Conservation (phyloP, 1,140 invertebrate species). For the Caerostris extrusa region DNA sequence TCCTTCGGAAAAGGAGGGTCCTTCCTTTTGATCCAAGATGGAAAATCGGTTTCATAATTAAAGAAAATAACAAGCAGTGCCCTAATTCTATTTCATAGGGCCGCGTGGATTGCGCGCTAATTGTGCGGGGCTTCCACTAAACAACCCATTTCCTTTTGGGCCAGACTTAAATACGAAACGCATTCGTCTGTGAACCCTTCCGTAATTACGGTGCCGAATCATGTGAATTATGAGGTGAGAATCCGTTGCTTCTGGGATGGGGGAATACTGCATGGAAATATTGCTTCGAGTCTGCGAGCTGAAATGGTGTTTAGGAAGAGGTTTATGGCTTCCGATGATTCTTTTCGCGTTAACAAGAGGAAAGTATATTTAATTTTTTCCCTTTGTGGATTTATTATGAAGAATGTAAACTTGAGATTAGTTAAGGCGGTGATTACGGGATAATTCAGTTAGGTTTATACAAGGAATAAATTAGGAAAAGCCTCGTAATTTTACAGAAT, state of each 20-base stretch:
- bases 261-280: background rate
- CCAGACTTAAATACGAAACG: background rate
- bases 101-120: background rate
- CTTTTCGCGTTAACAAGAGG: background rate
- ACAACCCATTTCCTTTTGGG: background rate
- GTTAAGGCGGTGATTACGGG: too few species aligned
- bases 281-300: background rate
- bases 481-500: too few species aligned
- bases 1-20: too few species aligned
- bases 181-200: slow-evolving; percentile 38
- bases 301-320: background rate
- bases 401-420: too few species aligned
- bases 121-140: slow-evolving; percentile 17
- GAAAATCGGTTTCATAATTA: slow-evolving; percentile 62
- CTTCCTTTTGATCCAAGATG: background rate
- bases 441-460: too few species aligned
- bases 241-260: background rate
- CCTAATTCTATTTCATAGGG: slow-evolving; percentile 35
- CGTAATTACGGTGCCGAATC: slow-evolving; percentile 52
- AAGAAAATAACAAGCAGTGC: slow-evolving; percentile 22
- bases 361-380: background rate
- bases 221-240: slow-evolving; percentile 47
- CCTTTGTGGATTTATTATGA: too few species aligned
- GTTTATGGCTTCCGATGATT: background rate
- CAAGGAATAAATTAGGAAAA: too few species aligned